phyloP scores from a whole-genome alignment of 2,888 invertebrate species.

The Drosophila putrida region DNA sequence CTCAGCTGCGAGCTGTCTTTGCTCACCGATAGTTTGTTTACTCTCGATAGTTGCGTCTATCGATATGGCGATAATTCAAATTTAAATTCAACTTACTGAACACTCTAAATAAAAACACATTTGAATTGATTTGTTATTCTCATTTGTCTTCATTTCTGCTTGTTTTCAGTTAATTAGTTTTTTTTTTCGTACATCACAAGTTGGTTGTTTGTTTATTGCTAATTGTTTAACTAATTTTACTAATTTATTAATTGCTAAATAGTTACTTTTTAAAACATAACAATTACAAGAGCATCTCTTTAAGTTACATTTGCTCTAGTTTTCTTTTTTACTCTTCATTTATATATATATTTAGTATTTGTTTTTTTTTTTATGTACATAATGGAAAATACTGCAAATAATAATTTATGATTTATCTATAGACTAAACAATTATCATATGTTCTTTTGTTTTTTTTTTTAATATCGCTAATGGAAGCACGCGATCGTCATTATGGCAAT shows the following conservation, averaged over 20 bases:
- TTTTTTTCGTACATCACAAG: constrained; percentile 68
- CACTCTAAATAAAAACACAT: constrained; percentile 9
- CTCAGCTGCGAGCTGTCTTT: constrained; percentile 33
- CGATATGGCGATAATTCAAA: constrained; percentile 16
- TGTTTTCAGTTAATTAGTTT: constrained; percentile 59
- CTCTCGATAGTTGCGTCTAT: constrained; percentile 15
- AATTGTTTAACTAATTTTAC: constrained; percentile 65
- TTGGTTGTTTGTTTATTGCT: constrained; percentile 65
- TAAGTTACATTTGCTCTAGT: constrained; percentile 35
- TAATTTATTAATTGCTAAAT: constrained; percentile 17
- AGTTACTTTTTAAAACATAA: constrained; percentile 60
- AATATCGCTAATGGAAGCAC: constrained; percentile 82
- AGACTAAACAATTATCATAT: constrained; percentile 58
- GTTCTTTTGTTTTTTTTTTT: constrained; percentile 59
- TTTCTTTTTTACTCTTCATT: constrained; percentile 4
- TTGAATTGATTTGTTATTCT: constrained; percentile 2
- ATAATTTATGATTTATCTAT: constrained; percentile 67
- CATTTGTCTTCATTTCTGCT: constrained; percentile 57
- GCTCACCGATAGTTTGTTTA: constrained; percentile 25
- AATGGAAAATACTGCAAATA: constrained; percentile 74
- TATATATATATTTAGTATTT: constrained; percentile 19
- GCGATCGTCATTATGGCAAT: constrained; percentile 72
- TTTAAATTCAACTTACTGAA: neutral
- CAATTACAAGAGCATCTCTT: constrained; percentile 62
- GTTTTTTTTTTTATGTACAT: constrained; percentile 62